phyloP scores from a whole-genome alignment of 2,113 vertebrate genomes.

The Sakesphorus luctuosus region DNA sequence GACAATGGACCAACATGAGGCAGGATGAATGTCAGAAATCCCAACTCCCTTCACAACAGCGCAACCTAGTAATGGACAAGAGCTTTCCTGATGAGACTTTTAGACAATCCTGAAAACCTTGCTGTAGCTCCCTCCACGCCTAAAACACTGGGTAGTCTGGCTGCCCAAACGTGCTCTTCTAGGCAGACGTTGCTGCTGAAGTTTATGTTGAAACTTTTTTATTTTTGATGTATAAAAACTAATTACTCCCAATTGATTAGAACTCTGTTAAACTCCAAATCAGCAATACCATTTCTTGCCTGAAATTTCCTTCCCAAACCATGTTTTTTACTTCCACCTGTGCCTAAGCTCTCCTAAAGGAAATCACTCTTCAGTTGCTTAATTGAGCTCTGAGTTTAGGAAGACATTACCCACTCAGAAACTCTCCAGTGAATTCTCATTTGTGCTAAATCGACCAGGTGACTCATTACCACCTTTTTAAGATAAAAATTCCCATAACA shows the following conservation, averaged over 20 bases:
- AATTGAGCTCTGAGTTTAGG: conserved; percentile 37
- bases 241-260: background rate
- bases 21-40: background rate
- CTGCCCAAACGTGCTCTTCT: background rate
- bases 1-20: accelerated
- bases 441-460: conserved; percentile 18
- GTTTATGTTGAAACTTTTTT: background rate
- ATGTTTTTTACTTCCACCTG: background rate
- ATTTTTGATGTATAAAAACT: background rate
- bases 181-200: background rate
- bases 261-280: background rate
- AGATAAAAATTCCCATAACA: conserved; percentile 6
- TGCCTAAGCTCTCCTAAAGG: conserved; percentile 7
- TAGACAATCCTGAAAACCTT: background rate
- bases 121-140: background rate
- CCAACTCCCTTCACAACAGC: accelerated
- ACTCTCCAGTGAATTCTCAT: background rate
- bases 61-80: accelerated
- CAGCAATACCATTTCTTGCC: background rate
- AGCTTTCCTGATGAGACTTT: background rate
- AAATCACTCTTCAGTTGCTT: conserved; percentile 16
- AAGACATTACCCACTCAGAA: conserved; percentile 24
- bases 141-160: accelerated
- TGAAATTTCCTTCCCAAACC: background rate
- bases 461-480: conserved; percentile 33